Evolutionary conservation across 1,140 invertebrate species (phyloP), one percentile per base, ranked within the genome.

Genomic region (Apis florea): DNA sequence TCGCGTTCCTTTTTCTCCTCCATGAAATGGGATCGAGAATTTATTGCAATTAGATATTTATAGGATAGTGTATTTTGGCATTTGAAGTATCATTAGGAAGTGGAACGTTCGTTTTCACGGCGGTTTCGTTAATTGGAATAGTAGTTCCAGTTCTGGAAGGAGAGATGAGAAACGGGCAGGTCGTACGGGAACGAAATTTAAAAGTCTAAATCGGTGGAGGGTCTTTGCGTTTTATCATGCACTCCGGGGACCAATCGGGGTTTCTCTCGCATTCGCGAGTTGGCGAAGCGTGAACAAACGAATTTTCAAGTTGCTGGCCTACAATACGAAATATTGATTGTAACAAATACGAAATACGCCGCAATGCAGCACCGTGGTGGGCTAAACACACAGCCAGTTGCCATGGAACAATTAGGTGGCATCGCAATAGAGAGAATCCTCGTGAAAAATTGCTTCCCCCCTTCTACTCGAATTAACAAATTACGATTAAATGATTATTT

Each of bases 291-390:
- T 24, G 72, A 74, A 61, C 58, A 26, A 49, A 53, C 69, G 51
- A 31, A 64, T 79, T 72, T 73, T 72, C 69, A 64, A 72, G 47
- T 79, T 47, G 49, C 56, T 53, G 69, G 59, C 58, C 59, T 73
- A 54, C 58, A 11, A 53, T 79, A 63, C 47, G 68, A 53, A 73
- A 40, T 72, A 72, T 64, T 64, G 77, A 79, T 79, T 79, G 77
- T 15, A 64, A 79, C 58, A 72, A 79, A 72, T 63, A 26, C 47
- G 69, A 79, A 72, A 64, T 49, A 64, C 77, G 49, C 69, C 59
- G 77, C 69, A 72, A 54, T 79, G 77, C 77, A 72, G 69, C 56
- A 69, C 17, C 58, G n/a, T 64, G 51, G 31, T 64, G 51, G 51
- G 31, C n/a, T 40, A 31, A 54, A 63, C 51, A 47, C 69, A 49